Percentiles rank a stretch among this genome's conserved stretches.
phyloP scores from a whole-genome alignment of 2,113 vertebrate species.

The Columba janthina region DNA sequence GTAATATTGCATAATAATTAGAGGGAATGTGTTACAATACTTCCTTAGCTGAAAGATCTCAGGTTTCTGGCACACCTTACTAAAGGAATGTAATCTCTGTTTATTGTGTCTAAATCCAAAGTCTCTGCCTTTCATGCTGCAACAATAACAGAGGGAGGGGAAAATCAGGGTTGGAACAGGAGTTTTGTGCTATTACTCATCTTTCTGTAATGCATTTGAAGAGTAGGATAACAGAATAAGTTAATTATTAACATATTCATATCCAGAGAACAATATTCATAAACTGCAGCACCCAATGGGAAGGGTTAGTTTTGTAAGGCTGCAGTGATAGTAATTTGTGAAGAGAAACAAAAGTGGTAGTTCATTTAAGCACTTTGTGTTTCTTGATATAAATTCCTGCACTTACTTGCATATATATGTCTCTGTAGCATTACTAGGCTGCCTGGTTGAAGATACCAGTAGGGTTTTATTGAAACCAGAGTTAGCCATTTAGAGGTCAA shows the following conservation, averaged over 20 bases:
- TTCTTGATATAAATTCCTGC: neutral
- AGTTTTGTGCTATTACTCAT: constrained; percentile 68
- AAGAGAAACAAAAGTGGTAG: neutral
- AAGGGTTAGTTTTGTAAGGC: neutral
- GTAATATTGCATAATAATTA: constrained; percentile 37
- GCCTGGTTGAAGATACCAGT: neutral
- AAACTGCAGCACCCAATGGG: neutral
- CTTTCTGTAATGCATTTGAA: neutral
- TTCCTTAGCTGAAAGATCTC: constrained; percentile 26
- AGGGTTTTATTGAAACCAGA: neutral
- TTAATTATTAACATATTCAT: constrained; percentile 63
- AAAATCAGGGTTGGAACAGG: neutral
- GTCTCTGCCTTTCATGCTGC: constrained; percentile 20
- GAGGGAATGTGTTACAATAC: constrained; percentile 26
- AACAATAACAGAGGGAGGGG: constrained; percentile 30
- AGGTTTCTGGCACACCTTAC: constrained; percentile 76
- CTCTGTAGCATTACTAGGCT: neutral
- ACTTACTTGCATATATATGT: neutral
- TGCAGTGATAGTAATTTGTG: neutral
- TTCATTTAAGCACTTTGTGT: neutral
- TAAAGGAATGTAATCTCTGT: constrained; percentile 73
- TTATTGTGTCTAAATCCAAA: constrained; percentile 42
- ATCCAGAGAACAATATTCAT: neutral
- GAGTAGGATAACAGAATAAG: constrained; percentile 8
- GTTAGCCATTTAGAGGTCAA: constrained; percentile 2